A percentile compares a stretch with the other conserved stretches of the same genome.
These are phyloP conservation scores for Channallabes apus DNA, from an alignment of 2,797 vertebrate genomes.

Conservation along the genomic window DNA sequence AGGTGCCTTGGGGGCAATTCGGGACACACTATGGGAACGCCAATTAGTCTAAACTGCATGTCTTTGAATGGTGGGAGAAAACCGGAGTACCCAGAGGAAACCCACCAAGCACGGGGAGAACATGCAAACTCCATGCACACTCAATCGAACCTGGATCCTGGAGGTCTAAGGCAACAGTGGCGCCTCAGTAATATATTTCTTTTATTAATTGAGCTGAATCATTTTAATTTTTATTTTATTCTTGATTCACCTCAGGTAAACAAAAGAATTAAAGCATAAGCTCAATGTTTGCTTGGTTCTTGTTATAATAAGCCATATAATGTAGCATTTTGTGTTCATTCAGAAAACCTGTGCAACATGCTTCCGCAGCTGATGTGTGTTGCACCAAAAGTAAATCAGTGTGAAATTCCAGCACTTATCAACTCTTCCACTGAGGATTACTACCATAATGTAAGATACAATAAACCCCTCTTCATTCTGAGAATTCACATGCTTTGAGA, in stretches of 20 bases:
- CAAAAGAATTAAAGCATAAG: neutral
- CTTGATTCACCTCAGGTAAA: neutral
- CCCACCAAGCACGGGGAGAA: too few relatives aligned
- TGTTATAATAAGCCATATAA: neutral
- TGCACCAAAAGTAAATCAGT: constrained; percentile 9
- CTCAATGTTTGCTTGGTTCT: neutral
- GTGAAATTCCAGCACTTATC: constrained; percentile 57
- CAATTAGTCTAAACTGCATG: too few relatives aligned
- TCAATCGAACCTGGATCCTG: too few relatives aligned
- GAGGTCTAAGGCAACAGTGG: too few relatives aligned
- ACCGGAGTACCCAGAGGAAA: too few relatives aligned
- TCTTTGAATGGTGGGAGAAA: too few relatives aligned
- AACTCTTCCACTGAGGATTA: constrained; percentile 43
- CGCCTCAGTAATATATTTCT: too few relatives aligned
- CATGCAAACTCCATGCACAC: too few relatives aligned
- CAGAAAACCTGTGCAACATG: constrained; percentile 22
- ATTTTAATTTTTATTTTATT: neutral
- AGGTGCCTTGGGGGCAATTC: too few relatives aligned
- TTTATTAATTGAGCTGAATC: neutral
- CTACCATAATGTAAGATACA: constrained; percentile 16
- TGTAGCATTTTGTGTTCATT: neutral
- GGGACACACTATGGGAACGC: too few relatives aligned
- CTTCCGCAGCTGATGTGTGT: constrained; percentile 40
- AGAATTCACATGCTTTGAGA: constrained; percentile 16
- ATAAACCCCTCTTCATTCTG: constrained; percentile 12